Evolutionary conservation across 23 tunicate genomes (phyloP).

Genomic region (Styela clava): DNA sequence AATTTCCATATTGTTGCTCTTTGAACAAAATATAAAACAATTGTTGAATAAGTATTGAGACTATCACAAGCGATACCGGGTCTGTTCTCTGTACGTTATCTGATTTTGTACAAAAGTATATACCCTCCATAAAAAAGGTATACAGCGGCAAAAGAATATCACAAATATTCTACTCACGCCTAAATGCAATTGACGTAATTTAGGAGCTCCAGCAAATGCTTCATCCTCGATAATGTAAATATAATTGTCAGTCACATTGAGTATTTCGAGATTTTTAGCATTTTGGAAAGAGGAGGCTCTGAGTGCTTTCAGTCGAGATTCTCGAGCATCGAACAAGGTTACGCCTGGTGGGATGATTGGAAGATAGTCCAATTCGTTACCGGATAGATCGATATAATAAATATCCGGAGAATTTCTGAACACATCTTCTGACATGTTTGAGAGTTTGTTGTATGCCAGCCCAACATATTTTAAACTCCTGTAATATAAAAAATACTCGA

Average conservation of each 20-base stretch:
- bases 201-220: slow-evolving; percentile 38
- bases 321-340: slow-evolving; percentile 30
- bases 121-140: too few relatives aligned
- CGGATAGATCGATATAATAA: slow-evolving; percentile 47
- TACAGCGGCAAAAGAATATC: too few relatives aligned
- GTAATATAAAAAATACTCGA: neutral
- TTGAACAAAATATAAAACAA: too few relatives aligned
- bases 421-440: slow-evolving; percentile 22
- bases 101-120: too few relatives aligned
- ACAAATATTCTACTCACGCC: slow-evolving; percentile 39
- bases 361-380: slow-evolving; percentile 34
- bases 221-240: slow-evolving; percentile 32
- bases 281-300: slow-evolving; percentile 13
- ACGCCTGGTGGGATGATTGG: slow-evolving; percentile 43
- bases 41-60: too few relatives aligned
- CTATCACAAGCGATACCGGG: too few relatives aligned
- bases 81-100: too few relatives aligned
- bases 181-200: slow-evolving; percentile 32
- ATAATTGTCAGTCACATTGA: slow-evolving; percentile 28
- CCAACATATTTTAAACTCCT: slow-evolving; percentile 42
- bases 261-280: slow-evolving; percentile 32
- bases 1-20: neutral
- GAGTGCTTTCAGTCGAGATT: slow-evolving; percentile 17
- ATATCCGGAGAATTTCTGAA: slow-evolving; percentile 28
- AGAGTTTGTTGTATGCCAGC: slow-evolving; percentile 38